Evolutionary conservation across 2,888 invertebrate genomes (phyloP).

Genomic region (Acrobasis consociella): DNA sequence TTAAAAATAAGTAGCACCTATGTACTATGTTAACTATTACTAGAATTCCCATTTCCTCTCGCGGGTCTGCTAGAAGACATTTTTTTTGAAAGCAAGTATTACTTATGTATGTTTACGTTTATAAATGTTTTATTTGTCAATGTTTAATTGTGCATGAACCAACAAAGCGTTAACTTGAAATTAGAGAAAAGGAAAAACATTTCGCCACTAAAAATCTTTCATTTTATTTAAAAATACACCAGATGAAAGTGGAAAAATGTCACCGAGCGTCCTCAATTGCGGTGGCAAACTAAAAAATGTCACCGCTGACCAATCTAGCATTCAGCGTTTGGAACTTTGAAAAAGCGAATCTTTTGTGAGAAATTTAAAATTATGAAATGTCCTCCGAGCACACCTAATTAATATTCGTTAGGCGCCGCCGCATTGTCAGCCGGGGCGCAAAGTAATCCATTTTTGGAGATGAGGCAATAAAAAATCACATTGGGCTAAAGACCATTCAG

Average conservation of each 20-base stretch:
- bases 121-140: too few species aligned
- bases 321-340: background rate
- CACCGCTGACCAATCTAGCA: background rate
- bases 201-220: background rate
- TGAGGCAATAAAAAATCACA: conserved; percentile 45
- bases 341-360: background rate
- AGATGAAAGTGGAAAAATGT: background rate
- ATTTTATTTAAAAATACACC: background rate
- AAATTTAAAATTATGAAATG: background rate
- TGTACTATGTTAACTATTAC: too few species aligned
- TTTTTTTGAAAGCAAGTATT: too few species aligned
- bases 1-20: too few species aligned
- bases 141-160: too few species aligned
- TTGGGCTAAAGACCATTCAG: conserved; percentile 43
- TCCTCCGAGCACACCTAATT: conserved; percentile 19
- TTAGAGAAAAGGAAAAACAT: background rate
- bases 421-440: conserved; percentile 6
- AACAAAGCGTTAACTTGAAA: too few species aligned
- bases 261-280: background rate
- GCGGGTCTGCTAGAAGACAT: too few species aligned
- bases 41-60: too few species aligned
- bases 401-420: conserved; percentile 16
- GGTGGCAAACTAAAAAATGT: background rate
- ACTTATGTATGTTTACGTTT: too few species aligned
- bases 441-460: conserved; percentile 39